Evolutionary conservation across 2,888 invertebrate species (phyloP).

Genomic region (Hirtodrosophila trivittata): DNA sequence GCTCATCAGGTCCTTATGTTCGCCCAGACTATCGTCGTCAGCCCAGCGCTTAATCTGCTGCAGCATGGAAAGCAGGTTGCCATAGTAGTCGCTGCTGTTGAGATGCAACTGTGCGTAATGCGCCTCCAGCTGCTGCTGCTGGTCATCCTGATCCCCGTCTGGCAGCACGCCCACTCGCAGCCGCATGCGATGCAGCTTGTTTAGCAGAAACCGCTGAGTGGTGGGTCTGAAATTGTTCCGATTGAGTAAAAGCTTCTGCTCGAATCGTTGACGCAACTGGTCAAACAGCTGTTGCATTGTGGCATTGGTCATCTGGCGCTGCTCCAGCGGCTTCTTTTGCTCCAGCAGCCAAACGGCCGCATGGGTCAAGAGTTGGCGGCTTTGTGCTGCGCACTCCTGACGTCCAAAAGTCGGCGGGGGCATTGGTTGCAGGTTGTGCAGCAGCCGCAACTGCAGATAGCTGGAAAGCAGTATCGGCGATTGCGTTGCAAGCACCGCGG

Average conservation of each 20-base stretch:
- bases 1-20: not conserved
- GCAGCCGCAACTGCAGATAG: conserved; percentile 45
- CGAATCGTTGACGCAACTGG: conserved; percentile 43
- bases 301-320: conserved; percentile 2
- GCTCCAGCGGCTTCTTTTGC: conserved; percentile 6
- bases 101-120: conserved; percentile 38
- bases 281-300: conserved; percentile 45
- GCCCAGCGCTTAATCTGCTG: conserved; percentile 6
- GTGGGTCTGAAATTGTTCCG: conserved; percentile 37
- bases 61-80: conserved; percentile 37
- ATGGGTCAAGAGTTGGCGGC: conserved; percentile 48
- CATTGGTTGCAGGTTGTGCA: conserved; percentile 17
- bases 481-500: not conserved
- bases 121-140: conserved; percentile 20
- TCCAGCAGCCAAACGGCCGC: conserved; percentile 57
- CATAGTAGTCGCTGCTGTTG: conserved; percentile 46
- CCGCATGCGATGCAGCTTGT: conserved; percentile 44
- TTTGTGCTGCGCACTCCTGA: conserved; percentile 45
- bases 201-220: conserved; percentile 24
- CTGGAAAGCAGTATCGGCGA: conserved; percentile 8
- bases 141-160: not conserved
- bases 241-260: conserved; percentile 29
- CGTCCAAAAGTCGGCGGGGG: conserved; percentile 14
- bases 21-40: not conserved
- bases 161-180: conserved; percentile 56